Evolutionary conservation across 2,113 vertebrate species (phyloP).

Genomic region (Trogon melanurus): DNA sequence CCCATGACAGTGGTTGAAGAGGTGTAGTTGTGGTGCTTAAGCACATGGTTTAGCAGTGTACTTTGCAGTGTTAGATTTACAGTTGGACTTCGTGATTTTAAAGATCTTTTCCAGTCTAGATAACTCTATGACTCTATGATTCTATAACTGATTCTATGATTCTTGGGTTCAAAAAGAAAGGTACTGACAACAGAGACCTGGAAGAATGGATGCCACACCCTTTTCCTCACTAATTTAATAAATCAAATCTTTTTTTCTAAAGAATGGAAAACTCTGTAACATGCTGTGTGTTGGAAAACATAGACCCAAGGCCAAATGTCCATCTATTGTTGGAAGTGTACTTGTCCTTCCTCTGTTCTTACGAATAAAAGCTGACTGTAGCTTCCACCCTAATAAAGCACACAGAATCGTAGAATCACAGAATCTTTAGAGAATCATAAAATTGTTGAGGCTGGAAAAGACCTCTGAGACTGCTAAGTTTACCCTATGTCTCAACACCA

Average conservation of each 20-base stretch:
- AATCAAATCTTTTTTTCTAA: not conserved
- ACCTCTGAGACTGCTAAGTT: too few species aligned
- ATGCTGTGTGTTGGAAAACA: not conserved
- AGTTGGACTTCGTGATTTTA: not conserved
- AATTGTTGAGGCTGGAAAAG: too few species aligned
- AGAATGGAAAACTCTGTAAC: not conserved
- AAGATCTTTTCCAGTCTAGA: too few species aligned
- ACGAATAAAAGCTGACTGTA: not conserved
- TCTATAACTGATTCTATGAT: not conserved
- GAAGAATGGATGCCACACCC: not conserved
- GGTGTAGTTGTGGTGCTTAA: not conserved
- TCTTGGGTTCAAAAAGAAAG: not conserved
- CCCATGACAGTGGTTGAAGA: not conserved
- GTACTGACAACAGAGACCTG: not conserved
- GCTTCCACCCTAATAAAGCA: not conserved
- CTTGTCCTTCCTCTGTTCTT: not conserved
- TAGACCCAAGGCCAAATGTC: not conserved
- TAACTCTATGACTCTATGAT: not conserved
- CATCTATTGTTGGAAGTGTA: not conserved
- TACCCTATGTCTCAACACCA: too few species aligned
- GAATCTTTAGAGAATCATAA: too few species aligned
- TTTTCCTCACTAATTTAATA: not conserved
- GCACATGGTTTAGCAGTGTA: not conserved
- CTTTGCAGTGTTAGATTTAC: not conserved
- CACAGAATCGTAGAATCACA: too few species aligned